Evolutionary conservation across 2,797 vertebrate genomes (phyloP).

Genomic region (Karalla daura): DNA sequence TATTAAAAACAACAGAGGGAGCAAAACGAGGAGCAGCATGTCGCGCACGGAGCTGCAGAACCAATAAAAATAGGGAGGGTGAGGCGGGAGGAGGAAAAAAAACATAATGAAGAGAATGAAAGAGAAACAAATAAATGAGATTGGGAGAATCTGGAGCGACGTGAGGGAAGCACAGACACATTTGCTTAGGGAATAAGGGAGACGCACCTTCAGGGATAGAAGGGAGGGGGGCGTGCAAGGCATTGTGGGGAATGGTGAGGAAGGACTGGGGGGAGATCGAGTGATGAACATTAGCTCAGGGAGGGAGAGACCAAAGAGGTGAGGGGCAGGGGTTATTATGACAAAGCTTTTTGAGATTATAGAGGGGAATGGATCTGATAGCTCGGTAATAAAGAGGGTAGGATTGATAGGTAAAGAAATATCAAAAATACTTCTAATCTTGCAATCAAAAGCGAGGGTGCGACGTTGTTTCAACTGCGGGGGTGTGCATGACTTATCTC

Average conservation of each 20-base stretch:
- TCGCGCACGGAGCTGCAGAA: conserved; percentile 8
- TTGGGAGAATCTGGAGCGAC: conserved; percentile 15
- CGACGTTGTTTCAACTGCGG: conserved; percentile 40
- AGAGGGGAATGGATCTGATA: not conserved
- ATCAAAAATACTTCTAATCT: not conserved
- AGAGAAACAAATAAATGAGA: conserved; percentile 23
- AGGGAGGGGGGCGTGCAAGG: conserved; percentile 4
- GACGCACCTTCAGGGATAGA: conserved; percentile 23
- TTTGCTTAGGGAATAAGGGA: conserved; percentile 46
- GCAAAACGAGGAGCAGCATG: conserved; percentile 19
- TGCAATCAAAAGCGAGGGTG: conserved; percentile 35
- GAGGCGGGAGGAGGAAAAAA: conserved; percentile 11
- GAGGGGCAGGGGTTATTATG: conserved; percentile 39
- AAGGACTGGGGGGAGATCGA: conserved; percentile 6
- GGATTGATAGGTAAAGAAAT: conserved; percentile 20
- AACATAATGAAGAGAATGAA: conserved; percentile 28
- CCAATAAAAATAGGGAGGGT: conserved; percentile 21
- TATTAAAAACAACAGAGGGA: conserved; percentile 34
- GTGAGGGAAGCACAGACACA: conserved; percentile 12
- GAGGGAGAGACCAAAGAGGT: conserved; percentile 32
- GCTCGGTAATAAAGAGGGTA: not conserved
- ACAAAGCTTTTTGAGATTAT: conserved; percentile 39
- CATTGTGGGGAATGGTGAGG: conserved; percentile 18
- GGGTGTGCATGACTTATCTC: conserved; percentile 35
- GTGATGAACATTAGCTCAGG: conserved; percentile 45